A percentile compares a stretch with the other conserved stretches of the same genome.
Conservation (phyloP, 2,888 invertebrate species). For the Dasypolia templi region DNA sequence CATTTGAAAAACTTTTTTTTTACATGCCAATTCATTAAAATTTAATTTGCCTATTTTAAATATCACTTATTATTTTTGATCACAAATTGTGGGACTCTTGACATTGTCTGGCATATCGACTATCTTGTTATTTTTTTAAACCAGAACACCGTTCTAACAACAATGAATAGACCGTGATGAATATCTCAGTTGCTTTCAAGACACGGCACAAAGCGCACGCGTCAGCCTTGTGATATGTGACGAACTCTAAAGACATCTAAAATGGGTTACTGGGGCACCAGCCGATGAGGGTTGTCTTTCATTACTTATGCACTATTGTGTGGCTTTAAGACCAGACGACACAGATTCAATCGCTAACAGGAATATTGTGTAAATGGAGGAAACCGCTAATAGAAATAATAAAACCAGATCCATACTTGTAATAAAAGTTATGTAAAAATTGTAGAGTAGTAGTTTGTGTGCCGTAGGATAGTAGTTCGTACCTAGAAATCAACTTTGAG, state of each 20-base stretch:
- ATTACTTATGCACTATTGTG: constrained; percentile 51
- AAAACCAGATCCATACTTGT: background rate
- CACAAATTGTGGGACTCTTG: background rate
- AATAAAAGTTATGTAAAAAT: no score
- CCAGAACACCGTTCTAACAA: constrained; percentile 14
- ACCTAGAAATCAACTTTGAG: background rate
- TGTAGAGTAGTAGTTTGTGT: no score
- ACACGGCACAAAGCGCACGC: constrained; percentile 53
- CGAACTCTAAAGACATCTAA: constrained; percentile 48
- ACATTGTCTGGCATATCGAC: constrained; percentile 19
- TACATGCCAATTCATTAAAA: no score
- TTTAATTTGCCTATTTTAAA: background rate
- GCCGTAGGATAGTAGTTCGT: no score
- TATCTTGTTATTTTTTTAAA: constrained; percentile 41
- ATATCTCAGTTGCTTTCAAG: constrained; percentile 55
- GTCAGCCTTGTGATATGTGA: constrained; percentile 44
- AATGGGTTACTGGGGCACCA: constrained; percentile 56
- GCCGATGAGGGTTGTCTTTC: constrained; percentile 47
- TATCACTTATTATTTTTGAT: background rate
- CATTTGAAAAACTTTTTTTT: no score
- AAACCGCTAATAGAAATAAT: no score
- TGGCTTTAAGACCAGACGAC: constrained; percentile 9
- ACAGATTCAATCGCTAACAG: constrained; percentile 7
- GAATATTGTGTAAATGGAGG: background rate
- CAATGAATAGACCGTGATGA: constrained; percentile 42